Evolutionary conservation across 2,888 invertebrate species (phyloP).

Genomic region (Drosophila cyrtoloma): DNA sequence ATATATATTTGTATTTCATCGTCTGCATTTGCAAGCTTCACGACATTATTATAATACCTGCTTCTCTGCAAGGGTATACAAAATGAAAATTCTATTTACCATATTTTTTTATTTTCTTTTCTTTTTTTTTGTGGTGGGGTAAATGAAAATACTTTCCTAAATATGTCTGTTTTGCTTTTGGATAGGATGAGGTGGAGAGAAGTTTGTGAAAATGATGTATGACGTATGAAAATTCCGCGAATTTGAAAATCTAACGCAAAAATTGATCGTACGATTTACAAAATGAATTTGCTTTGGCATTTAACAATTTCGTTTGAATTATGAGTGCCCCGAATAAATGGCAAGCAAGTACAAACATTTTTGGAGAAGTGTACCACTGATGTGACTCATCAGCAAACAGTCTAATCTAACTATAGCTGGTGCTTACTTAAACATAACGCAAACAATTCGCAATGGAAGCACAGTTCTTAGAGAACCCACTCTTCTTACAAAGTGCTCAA

Average conservation of each 20-base stretch:
- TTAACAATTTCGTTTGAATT: constrained; percentile 41
- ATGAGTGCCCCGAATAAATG: constrained; percentile 3
- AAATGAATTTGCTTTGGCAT: constrained; percentile 35
- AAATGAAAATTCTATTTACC: background rate
- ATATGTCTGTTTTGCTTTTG: constrained; percentile 13
- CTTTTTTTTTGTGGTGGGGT: constrained; percentile 25
- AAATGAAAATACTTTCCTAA: constrained; percentile 64
- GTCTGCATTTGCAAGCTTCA: background rate
- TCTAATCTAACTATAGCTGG: background rate
- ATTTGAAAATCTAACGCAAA: constrained; percentile 19
- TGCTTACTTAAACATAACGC: background rate
- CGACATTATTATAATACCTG: background rate
- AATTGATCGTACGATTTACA: background rate
- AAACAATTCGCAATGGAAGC: background rate
- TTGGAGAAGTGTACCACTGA: background rate
- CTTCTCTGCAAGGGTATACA: background rate
- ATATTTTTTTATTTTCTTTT: constrained; percentile 16
- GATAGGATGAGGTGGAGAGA: no score
- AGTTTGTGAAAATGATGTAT: constrained; percentile 50
- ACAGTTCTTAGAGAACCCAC: background rate
- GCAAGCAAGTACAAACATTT: background rate
- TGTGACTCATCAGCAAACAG: background rate
- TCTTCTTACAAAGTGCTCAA: background rate
- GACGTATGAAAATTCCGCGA: constrained; percentile 36
- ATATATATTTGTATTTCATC: background rate